Evolutionary conservation across 2,888 invertebrate genomes (phyloP), one percentile per base, ranked within the genome.

Genomic region (Gari tellinella): DNA sequence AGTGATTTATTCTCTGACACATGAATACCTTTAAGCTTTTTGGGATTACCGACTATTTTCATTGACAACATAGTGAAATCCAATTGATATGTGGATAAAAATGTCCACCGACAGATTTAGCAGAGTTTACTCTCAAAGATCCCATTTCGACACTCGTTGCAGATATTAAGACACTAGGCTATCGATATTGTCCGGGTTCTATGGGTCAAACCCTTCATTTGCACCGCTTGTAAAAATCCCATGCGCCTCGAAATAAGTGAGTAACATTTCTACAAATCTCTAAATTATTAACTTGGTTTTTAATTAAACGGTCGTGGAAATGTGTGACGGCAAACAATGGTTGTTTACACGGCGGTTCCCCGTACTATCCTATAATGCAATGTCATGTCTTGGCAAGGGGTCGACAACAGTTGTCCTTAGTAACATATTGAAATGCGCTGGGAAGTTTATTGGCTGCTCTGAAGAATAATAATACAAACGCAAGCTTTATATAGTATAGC

Each of bases 1-100:
- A 37, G 65, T 74, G 65, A 74, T 74, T 75, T 75, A 75, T 75
- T 48, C 57, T 26, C 41, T 75, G 75, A 75, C 75, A 75, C 75
- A 49, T 75, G 66, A 75, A 75, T 75, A 63, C 66, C 45, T 67
- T 62, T 66, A 70, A 75, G 66, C 75, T 70, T 62, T 70, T 61
- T 55, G 58, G 52, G 75, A 75, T 75, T 70, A 70, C 52, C 31
- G 75, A 63, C 56, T 70, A 61, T 58, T 67, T 64, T 67, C 70
- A 75, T 65, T 61, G 74, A 74, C 65, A 65, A 74, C 68, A 58
- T 56, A 21, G 51, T 57, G 49, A 46, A 56, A 56, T 43, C 69
- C 53, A 52, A 31, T 31, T 31, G 31, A 31, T 31, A 31, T 31
- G 31, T 31, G 31, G 31, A 31, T 31, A 31, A 31, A 31, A 69